A percentile compares a stretch with the other conserved stretches of the same genome.
Conservation (phyloP, 2,113 vertebrate species). For the Macrotus californicus region DNA sequence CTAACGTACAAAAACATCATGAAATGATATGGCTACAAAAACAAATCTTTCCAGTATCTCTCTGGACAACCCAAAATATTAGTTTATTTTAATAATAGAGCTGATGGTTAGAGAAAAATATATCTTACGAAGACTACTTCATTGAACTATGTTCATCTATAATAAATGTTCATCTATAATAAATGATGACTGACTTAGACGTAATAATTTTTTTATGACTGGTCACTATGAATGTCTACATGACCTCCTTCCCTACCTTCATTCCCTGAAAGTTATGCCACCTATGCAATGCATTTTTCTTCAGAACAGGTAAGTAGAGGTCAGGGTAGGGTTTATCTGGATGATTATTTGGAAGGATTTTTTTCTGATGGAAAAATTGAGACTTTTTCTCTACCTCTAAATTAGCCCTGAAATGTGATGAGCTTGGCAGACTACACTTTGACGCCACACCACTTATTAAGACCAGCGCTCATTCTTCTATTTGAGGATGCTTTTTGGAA, state of each 20-base stretch:
- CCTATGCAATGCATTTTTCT: background rate
- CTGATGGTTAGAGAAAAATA: background rate
- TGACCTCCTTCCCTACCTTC: background rate
- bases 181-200: background rate
- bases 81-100: background rate
- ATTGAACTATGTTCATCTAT: background rate
- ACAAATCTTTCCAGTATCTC: background rate
- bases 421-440: background rate
- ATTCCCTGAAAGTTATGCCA: background rate
- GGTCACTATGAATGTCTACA: background rate
- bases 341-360: background rate
- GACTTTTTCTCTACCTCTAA: background rate
- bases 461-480: background rate
- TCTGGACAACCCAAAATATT: background rate
- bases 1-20: constrained; percentile 37
- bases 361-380: background rate
- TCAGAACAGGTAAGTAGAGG: background rate
- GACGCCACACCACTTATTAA: background rate
- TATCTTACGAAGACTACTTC: background rate
- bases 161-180: background rate
- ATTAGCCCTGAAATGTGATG: background rate
- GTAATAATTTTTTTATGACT: background rate
- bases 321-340: background rate
- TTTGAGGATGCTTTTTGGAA: background rate
- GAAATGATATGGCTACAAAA: background rate